Base-by-base conservation (phyloP, 1,140 invertebrate species). In the Condylostylus longicornis region DNA sequence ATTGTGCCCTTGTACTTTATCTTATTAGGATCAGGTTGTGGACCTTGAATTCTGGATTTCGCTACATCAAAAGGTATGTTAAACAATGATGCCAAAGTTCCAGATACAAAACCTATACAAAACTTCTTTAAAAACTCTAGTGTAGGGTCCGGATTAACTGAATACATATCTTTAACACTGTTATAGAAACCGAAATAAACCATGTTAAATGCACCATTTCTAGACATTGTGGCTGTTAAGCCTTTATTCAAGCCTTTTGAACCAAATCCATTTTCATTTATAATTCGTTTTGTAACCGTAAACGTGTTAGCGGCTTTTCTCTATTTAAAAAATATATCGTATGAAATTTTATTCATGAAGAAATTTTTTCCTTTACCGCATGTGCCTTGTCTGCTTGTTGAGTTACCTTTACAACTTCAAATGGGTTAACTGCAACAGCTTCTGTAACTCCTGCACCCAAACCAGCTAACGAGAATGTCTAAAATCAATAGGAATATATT, bases 1-100 rank as follows among this genome's bases (percentile, higher is more conserved):
- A 86, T 63, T 6, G 84, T 90, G 25, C 71, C 71, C 35, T 66
- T 72, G 48, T 94, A 94, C 49, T 87, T 84, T 22, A 85, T 72
- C 38, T 70, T 35, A 4, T 73, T 75, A 2, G 69, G 54, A 7
- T 72, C 63, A 3, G 83, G 83, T 62, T 93, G 86, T 5, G 87
- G 84, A 1, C 87, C 83, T 62, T 94, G 90, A 45, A 95, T 94
- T 39, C 90, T 67, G 51, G 85, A 90, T 63, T 95, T 95, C 7
- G 86, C 90, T 5, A 95, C 90, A 61, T 95, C 90, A 64, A 93
- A 94, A 18, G 89, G 89, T 66, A 94, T 94, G 58, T 95, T 95
- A 17, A 86, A 64, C 51, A 77, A 75, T 1, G 85, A 91, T 15
- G 78, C 84, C 13, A 91, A 50, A 0, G 78, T 79, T 8, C 88